Evolutionary conservation across 2,113 vertebrate genomes (phyloP).

Genomic region (Rynchops niger): DNA sequence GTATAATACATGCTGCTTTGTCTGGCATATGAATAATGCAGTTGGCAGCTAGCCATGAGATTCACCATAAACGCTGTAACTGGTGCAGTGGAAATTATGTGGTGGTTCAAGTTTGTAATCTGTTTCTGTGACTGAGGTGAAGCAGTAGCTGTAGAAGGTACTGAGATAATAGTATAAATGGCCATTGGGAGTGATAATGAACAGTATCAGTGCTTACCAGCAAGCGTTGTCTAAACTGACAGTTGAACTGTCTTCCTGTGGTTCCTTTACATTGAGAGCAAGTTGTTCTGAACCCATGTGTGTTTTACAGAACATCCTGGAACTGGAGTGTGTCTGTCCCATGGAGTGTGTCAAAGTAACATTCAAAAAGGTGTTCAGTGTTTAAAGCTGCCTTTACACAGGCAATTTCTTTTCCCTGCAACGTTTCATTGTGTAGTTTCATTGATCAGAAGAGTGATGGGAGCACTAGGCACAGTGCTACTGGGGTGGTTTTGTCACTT

Average conservation of each 20-base stretch:
- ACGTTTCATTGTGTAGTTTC: background rate
- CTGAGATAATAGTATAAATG: background rate
- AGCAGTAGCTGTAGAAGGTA: fast-evolving
- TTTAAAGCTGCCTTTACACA: background rate
- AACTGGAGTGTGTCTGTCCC: background rate
- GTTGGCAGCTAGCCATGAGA: background rate
- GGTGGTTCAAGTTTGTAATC: background rate
- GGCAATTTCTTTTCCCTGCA: background rate
- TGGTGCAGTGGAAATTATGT: background rate
- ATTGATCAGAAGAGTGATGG: background rate
- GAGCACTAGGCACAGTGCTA: fast-evolving
- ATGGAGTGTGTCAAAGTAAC: background rate
- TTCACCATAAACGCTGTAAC: background rate
- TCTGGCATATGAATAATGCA: background rate
- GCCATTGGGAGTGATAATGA: background rate
- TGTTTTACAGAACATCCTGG: background rate
- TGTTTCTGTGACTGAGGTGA: background rate
- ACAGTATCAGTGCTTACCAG: background rate
- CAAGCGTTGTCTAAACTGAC: background rate
- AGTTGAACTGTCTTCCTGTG: background rate
- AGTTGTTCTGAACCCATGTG: background rate
- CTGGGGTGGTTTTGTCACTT: background rate
- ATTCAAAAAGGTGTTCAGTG: background rate
- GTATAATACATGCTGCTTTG: fast-evolving
- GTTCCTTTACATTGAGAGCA: fast-evolving